Evolutionary conservation across 2,113 vertebrate genomes (phyloP).

Genomic region (Oceanites oceanicus): DNA sequence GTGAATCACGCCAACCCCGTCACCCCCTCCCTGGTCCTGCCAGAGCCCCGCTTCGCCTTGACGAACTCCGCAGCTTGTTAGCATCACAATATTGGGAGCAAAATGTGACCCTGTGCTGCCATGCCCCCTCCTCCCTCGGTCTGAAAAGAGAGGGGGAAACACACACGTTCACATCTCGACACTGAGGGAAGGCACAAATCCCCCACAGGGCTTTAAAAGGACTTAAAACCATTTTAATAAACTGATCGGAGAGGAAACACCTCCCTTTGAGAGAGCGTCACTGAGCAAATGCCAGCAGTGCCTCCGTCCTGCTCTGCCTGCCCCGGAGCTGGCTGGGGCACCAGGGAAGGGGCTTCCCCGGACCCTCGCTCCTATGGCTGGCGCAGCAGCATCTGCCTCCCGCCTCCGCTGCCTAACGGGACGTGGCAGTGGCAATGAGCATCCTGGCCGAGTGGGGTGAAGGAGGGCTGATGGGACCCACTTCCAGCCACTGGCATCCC

Average conservation of each 20-base stretch:
- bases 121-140: conserved; percentile 30
- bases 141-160: conserved; percentile 40
- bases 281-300: background rate
- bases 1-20: conserved; percentile 37
- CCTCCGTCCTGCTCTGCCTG: background rate
- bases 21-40: conserved; percentile 4
- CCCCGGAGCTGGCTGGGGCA: background rate
- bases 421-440: background rate
- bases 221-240: conserved; percentile 63
- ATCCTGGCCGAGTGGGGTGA: rapidly evolving
- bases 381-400: background rate
- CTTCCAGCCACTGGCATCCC: background rate
- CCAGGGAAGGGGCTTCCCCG: background rate
- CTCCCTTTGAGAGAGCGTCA: background rate
- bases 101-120: conserved; percentile 58
- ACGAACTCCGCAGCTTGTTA: conserved; percentile 64
- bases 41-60: background rate
- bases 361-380: background rate
- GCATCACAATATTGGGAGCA: conserved; percentile 71
- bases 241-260: background rate
- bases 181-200: conserved; percentile 16
- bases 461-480: background rate
- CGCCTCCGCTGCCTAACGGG: rapidly evolving
- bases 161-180: background rate
- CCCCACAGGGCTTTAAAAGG: conserved; percentile 40